Conservation (phyloP, 1,140 invertebrate species). For the Phocides pigmalion region DNA sequence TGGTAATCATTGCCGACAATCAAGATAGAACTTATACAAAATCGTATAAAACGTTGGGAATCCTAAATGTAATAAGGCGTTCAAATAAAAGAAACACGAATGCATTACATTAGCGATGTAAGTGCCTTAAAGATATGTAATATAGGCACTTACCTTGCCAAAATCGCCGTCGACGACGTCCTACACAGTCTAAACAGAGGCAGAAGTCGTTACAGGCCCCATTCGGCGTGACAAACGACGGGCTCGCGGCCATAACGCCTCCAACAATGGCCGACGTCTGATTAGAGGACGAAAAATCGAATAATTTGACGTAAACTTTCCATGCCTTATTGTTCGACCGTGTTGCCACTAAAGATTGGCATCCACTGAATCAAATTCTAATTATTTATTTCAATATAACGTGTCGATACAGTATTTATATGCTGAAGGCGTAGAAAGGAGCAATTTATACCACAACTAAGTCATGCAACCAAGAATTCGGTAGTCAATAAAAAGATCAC, state of each 20-base stretch:
- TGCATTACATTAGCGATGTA: background rate
- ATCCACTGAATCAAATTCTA: background rate
- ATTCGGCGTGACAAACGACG: conserved; percentile 23
- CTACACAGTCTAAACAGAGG: conserved; percentile 7
- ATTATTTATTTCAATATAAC: too few relatives aligned
- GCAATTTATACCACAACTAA: too few relatives aligned
- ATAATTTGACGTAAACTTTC: conserved; percentile 33
- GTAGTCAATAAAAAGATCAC: too few relatives aligned
- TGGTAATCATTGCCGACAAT: too few relatives aligned
- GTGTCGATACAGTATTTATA: background rate
- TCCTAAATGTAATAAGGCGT: too few relatives aligned
- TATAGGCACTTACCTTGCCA: conserved; percentile 16
- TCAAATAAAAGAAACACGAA: background rate
- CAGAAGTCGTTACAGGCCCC: conserved; percentile 12
- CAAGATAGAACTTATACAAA: too few relatives aligned
- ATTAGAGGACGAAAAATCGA: conserved; percentile 33
- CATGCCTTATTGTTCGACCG: conserved; percentile 29
- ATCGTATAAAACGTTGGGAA: too few relatives aligned
- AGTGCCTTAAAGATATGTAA: conserved; percentile 12
- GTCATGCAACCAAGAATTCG: too few relatives aligned
- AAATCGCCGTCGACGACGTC: conserved; percentile 11
- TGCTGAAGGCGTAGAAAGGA: too few relatives aligned
- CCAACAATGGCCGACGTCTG: conserved; percentile 22
- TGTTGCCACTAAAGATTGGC: conserved; percentile 1
- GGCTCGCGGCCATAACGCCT: conserved; percentile 19